A percentile compares a stretch with the other conserved stretches of the same genome.
These are phyloP conservation scores for Andrena chrysosceles DNA, from an alignment of 2,888 invertebrate species.

Conservation along the genomic window DNA sequence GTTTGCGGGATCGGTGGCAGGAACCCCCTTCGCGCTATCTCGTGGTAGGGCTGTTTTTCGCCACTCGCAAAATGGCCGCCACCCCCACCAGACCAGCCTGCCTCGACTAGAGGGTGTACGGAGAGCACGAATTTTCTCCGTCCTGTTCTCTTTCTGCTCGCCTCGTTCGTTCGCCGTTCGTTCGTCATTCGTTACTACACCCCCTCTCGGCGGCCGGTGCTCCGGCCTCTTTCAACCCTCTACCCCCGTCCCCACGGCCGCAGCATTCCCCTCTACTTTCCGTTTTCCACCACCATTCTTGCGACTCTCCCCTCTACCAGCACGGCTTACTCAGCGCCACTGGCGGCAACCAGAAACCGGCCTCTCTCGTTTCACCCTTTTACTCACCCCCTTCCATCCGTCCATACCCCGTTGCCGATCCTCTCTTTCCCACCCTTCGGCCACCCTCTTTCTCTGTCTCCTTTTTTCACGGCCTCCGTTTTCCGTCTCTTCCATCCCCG, in stretches of 20 bases:
- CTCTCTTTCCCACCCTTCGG: constrained; percentile 21
- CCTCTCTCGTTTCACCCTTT: constrained; percentile 43
- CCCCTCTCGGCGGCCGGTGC: constrained; percentile 60
- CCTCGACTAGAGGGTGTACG: constrained; percentile 71
- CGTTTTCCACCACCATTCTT: constrained; percentile 63
- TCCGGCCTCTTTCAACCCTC: constrained; percentile 62
- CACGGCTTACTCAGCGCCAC: constrained; percentile 61
- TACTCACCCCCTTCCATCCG: constrained; percentile 15
- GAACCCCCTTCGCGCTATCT: constrained; percentile 78
- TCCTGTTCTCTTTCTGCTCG: constrained; percentile 83
- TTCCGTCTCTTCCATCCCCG: constrained; percentile 41
- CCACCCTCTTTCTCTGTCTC: constrained; percentile 45
- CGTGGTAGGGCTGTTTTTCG: constrained; percentile 84
- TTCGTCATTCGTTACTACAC: constrained; percentile 67
- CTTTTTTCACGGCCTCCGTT: constrained; percentile 55
- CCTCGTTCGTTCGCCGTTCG: constrained; percentile 78
- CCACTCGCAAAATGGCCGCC: constrained; percentile 84
- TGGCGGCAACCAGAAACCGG: constrained; percentile 65
- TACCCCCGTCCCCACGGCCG: constrained; percentile 50
- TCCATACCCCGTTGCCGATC: constrained; percentile 36
- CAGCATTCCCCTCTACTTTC: constrained; percentile 58
- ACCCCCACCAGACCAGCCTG: constrained; percentile 74
- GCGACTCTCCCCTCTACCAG: constrained; percentile 38
- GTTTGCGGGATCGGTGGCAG: constrained; percentile 66
- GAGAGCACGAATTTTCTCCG: constrained; percentile 83